Evolutionary conservation across 2,888 invertebrate species (phyloP), one percentile per base, ranked within the genome.

Genomic region (Andrena flavipes): DNA sequence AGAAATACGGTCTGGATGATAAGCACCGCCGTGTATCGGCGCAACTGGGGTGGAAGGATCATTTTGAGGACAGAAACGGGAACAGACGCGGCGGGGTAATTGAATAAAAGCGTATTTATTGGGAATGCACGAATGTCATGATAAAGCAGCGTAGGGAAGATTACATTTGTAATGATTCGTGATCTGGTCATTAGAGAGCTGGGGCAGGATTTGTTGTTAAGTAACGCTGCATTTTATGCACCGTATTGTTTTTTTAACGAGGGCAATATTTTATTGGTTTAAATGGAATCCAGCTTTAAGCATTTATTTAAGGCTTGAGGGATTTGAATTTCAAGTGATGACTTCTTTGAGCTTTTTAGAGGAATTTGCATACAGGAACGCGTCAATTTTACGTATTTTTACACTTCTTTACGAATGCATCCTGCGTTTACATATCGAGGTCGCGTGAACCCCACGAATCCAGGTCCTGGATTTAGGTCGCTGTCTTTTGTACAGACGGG

Each of bases 401-500:
- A 23, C 56, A 26, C 56, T 23, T 26, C 35, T 51, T 8, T 20
- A 64, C 16, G 16, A 20, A 26, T 65, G n/a, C 51, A 23, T 35
- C 8, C 33, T 48, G 76, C 70, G 63, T 74, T 74, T 30, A n/a
- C 49, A 76, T 76, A 76, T 71, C 76, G 82, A 82, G 72, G 72
- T 67, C 78, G 56, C 73, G 30, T 63, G 56, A 20, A 70, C 67
- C 62, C 60, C 56, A 70, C 71, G 60, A 70, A 80, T 74, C 62
- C 70, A 62, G 42, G 54, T 54, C 60, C 33, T 59, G 76, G 80
- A 87, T 87, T 87, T 80, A 54, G 87, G 87, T 87, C 87, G 78
- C 68, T 78, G 54, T 69, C 71, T 85, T 80, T 87, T 87, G 77
- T 84, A 68, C 76, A 65, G 42, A 56, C 51, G 60, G 59, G 63